Conservation (phyloP, 92 coral and sea anemone genomes). For the Porites rus region DNA sequence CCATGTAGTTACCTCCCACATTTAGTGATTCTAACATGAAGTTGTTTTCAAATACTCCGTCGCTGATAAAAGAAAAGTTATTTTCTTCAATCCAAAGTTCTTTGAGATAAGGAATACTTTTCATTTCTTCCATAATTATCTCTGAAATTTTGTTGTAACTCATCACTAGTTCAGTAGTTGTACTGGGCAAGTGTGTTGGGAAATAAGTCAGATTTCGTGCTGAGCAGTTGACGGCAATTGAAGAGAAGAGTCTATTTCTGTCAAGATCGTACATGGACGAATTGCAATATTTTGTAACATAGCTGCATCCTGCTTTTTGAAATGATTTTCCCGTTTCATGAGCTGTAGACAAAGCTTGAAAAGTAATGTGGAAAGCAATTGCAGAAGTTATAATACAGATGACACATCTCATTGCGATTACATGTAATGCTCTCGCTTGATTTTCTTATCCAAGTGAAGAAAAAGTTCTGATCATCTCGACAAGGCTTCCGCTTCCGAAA, state of each 20-base stretch:
- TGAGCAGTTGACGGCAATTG: slow-evolving; percentile 7
- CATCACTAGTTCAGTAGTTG: slow-evolving; percentile 32
- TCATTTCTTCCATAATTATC: slow-evolving; percentile 27
- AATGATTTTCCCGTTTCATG: not conserved
- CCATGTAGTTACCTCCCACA: slow-evolving; percentile 24
- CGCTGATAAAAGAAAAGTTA: slow-evolving; percentile 11
- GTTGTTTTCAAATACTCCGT: slow-evolving; percentile 24
- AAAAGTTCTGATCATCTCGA: too few species aligned
- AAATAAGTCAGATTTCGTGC: slow-evolving; percentile 19
- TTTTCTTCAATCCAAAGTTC: slow-evolving; percentile 22
- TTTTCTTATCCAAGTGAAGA: too few species aligned
- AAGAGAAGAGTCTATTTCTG: not conserved
- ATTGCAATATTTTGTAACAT: not conserved
- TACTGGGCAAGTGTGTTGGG: slow-evolving; percentile 38
- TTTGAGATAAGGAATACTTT: slow-evolving; percentile 20
- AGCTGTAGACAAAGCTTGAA: not conserved
- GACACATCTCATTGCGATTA: not conserved
- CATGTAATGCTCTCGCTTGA: too few species aligned
- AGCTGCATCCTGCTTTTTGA: not conserved
- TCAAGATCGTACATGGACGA: slow-evolving; percentile 3
- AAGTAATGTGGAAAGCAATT: not conserved
- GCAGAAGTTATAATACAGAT: not conserved
- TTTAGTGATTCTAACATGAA: slow-evolving; percentile 15
- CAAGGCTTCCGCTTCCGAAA: too few species aligned
- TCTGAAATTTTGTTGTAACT: slow-evolving; percentile 29